Percentiles rank a stretch among this genome's conserved stretches.
phyloP scores from a whole-genome alignment of 1,140 invertebrate genomes.

The Drosophila lacteicornis region DNA sequence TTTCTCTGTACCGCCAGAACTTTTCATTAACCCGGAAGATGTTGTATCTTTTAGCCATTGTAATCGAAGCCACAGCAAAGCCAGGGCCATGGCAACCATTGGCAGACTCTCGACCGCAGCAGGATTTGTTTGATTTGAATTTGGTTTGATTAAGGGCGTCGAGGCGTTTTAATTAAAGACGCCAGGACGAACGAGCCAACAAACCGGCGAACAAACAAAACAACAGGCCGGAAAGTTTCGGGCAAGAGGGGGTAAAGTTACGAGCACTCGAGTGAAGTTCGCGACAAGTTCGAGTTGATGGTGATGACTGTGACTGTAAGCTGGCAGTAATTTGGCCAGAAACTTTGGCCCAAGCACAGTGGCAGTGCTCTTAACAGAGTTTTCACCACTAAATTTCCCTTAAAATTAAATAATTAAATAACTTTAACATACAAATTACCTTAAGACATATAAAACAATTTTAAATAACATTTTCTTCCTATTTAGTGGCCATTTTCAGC shows the following conservation, averaged over 20 bases:
- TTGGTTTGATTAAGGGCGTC: slow-evolving; percentile 25
- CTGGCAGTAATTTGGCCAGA: slow-evolving; percentile 11
- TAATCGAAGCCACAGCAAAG: slow-evolving; percentile 13
- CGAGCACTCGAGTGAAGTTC: slow-evolving; percentile 2
- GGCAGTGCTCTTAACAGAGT: not conserved
- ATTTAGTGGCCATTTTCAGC: not conserved
- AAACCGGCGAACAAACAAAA: not conserved
- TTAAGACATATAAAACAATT: no score
- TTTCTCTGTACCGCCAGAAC: not conserved
- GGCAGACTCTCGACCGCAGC: slow-evolving; percentile 19
- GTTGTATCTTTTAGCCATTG: not conserved
- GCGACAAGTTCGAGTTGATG: slow-evolving; percentile 23
- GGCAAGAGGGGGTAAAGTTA: slow-evolving; percentile 6
- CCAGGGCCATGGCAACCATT: not conserved
- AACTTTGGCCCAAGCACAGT: not conserved
- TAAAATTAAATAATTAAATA: not conserved
- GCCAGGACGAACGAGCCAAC: not conserved
- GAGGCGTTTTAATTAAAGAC: slow-evolving; percentile 25
- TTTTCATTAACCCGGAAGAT: slow-evolving; percentile 11
- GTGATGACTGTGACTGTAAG: slow-evolving; percentile 5
- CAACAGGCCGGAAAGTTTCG: slow-evolving; percentile 7
- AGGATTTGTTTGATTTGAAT: slow-evolving; percentile 43
- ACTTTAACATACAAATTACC: no score
- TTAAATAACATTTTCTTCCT: no score
- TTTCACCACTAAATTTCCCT: not conserved